Percentiles rank a stretch among this genome's conserved stretches.
Evolutionary conservation across 2,888 invertebrate genomes (phyloP).

Genomic region (Microctonus hyperodae): DNA sequence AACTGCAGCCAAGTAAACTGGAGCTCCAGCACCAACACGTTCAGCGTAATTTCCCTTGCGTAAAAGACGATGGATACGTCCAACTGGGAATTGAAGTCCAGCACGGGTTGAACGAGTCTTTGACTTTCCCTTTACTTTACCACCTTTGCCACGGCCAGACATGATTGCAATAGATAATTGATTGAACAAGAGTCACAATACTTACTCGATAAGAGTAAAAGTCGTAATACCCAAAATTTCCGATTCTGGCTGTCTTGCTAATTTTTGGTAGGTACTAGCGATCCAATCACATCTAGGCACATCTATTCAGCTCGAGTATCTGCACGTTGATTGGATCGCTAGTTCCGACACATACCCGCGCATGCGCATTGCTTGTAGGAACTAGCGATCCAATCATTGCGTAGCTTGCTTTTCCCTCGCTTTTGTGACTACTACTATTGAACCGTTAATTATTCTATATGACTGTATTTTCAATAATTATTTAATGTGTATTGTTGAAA

Average conservation of each 20-base stretch:
- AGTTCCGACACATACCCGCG: too few species aligned
- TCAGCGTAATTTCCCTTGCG: slow-evolving; percentile 72
- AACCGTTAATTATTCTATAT: too few species aligned
- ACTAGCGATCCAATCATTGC: too few species aligned
- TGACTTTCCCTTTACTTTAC: slow-evolving; percentile 63
- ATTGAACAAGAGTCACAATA: too few species aligned
- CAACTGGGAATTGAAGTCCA: slow-evolving; percentile 70
- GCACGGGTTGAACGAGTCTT: slow-evolving; percentile 66
- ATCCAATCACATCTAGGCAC: background rate
- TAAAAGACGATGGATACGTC: slow-evolving; percentile 69
- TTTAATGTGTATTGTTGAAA: too few species aligned
- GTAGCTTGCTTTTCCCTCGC: too few species aligned
- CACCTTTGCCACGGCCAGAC: slow-evolving; percentile 44
- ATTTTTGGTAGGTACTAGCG: background rate
- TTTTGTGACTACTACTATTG: too few species aligned
- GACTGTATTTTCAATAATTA: too few species aligned
- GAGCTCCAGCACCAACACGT: slow-evolving; percentile 67
- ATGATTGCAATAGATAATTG: too few species aligned
- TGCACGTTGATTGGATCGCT: background rate
- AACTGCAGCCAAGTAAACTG: slow-evolving; percentile 68
- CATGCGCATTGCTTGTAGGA: too few species aligned
- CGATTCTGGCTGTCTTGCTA: background rate
- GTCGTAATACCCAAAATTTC: background rate
- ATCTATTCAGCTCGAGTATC: background rate
- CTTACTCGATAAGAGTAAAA: background rate